phyloP scores from a whole-genome alignment of 2,797 vertebrate species.

The Vespertilio murinus region DNA sequence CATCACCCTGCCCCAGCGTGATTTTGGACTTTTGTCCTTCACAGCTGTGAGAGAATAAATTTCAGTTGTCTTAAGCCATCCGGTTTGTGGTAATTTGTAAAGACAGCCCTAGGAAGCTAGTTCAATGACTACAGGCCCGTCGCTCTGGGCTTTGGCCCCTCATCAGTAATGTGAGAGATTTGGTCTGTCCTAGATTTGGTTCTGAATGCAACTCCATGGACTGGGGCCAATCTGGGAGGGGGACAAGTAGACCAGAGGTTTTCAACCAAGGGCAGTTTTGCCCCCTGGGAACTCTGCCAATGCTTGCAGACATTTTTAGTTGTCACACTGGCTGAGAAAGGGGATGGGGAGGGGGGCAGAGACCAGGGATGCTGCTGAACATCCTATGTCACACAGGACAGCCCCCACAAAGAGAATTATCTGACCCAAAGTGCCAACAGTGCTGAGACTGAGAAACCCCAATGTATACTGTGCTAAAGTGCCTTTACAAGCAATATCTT shows the following conservation, averaged over 20 bases:
- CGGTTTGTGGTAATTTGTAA: too few species aligned
- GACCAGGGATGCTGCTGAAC: too few species aligned
- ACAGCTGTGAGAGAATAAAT: too few species aligned
- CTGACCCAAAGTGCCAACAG: too few species aligned
- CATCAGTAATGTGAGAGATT: too few species aligned
- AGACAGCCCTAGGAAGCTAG: neutral
- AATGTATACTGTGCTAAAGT: rapidly evolving
- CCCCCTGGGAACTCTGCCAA: neutral
- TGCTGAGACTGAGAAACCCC: too few species aligned
- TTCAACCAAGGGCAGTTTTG: neutral
- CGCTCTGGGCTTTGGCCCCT: neutral
- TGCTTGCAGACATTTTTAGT: neutral
- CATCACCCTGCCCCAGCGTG: too few species aligned
- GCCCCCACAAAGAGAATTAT: too few species aligned
- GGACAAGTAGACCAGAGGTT: neutral
- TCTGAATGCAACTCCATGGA: rapidly evolving
- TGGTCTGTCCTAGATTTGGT: neutral
- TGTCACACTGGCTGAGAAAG: neutral
- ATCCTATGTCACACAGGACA: too few species aligned
- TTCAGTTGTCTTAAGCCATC: too few species aligned
- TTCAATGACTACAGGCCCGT: rapidly evolving
- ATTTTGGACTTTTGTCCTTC: too few species aligned
- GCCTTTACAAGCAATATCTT: neutral
- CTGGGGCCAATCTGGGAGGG: neutral
- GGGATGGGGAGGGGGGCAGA: too few species aligned